Conservation (phyloP, 2,888 invertebrate genomes). For the Smittia aterrima region DNA sequence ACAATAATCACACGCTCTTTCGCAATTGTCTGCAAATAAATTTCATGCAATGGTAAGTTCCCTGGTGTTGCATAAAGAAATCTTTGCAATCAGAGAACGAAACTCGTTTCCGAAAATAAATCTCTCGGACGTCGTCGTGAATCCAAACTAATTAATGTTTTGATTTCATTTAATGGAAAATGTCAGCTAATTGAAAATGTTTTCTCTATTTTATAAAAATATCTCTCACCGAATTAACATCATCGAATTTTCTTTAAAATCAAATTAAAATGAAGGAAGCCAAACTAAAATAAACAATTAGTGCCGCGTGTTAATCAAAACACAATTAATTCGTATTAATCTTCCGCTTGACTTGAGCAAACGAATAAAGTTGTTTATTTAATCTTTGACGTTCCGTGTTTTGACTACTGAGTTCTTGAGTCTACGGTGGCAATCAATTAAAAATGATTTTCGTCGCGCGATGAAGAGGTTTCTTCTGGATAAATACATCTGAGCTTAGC, state of each 20-base stretch:
- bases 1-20: too few relatives aligned
- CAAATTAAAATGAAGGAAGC: not conserved
- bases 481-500: too few relatives aligned
- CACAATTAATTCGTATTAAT: conserved; percentile 31
- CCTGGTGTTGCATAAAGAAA: too few relatives aligned
- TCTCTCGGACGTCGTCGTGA: not conserved
- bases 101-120: not conserved
- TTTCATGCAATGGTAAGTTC: too few relatives aligned
- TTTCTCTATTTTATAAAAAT: not conserved
- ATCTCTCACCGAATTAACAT: not conserved
- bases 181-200: not conserved
- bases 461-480: too few relatives aligned
- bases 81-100: too few relatives aligned
- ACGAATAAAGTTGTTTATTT: conserved; percentile 39
- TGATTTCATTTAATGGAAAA: conserved; percentile 3
- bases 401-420: conserved; percentile 11
- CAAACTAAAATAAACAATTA: conserved; percentile 38
- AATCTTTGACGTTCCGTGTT: conserved; percentile 29
- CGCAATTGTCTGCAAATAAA: too few relatives aligned
- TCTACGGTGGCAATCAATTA: conserved; percentile 34
- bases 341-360: conserved; percentile 11
- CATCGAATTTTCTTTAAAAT: not conserved
- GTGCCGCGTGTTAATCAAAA: conserved; percentile 30
- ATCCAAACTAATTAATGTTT: conserved; percentile 13
- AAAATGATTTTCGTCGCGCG: not conserved